These are phyloP conservation scores for Margarornis squamiger DNA, from an alignment of 2,797 vertebrate genomes.

Conservation along the genomic window DNA sequence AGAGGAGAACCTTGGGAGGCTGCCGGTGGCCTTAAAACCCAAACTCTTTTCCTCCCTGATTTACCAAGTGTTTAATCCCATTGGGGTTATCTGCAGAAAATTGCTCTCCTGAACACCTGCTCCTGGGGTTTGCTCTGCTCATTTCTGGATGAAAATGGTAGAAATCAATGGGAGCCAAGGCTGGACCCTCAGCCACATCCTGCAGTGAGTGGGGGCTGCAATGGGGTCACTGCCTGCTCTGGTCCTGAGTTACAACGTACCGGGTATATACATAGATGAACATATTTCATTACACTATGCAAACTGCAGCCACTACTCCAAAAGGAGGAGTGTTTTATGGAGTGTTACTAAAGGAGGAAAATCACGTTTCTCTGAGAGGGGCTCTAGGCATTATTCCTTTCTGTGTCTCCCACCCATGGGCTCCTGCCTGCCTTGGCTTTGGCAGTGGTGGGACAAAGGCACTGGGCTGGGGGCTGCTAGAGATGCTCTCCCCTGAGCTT, in stretches of 20 bases:
- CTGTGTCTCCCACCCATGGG: fast-evolving
- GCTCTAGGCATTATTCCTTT: background rate
- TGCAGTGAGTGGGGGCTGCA: fast-evolving
- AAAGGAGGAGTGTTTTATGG: background rate
- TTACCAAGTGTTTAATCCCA: no score
- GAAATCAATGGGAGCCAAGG: background rate
- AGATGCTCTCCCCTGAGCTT: background rate
- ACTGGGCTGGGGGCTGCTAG: background rate
- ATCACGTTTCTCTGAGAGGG: fast-evolving
- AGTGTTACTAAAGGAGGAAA: background rate
- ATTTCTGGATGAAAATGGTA: background rate
- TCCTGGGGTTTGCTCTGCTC: background rate
- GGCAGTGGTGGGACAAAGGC: background rate
- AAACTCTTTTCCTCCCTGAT: background rate
- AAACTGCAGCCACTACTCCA: background rate
- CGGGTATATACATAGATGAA: fast-evolving
- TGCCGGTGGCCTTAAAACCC: fast-evolving
- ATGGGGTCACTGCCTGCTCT: fast-evolving
- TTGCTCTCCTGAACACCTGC: background rate
- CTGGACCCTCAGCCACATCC: background rate
- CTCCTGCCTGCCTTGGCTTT: background rate
- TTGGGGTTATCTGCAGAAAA: background rate
- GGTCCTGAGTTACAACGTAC: fast-evolving
- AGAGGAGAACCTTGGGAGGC: background rate
- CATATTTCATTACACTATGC: fast-evolving